Base-by-base conservation (phyloP, 2,113 vertebrate species). In the Calyptomena viridis region DNA sequence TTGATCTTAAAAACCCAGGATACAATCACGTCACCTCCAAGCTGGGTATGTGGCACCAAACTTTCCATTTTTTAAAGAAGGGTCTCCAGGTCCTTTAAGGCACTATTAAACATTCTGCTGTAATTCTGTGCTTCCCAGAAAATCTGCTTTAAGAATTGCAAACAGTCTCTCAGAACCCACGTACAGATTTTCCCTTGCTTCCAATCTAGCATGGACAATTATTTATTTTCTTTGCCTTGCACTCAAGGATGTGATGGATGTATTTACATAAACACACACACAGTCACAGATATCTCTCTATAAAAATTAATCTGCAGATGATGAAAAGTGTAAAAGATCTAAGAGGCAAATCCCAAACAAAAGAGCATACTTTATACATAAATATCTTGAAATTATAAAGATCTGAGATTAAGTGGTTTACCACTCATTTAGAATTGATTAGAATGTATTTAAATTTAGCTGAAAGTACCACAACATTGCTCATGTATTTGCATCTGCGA, bases 361-460 rank as follows among this genome's bases (percentile, higher is more conserved):
- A 97, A 94, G 93, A 96, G 83, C 67, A 84, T 50, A 95, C 91
- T 94, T 96, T 97, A 80, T 42, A 94, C 93, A 97, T 89, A 91
- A 97, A 95, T 96, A 91, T 93, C 92, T 95, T 89, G 89, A 97
- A 95, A 97, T 96, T 90, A 93, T 93, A 95, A 95, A 97, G 95
- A 96, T 92, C 92, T 89, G 81, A 96, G 95, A 94, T 96, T 96
- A 97, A 97, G 96, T 94, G 92, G 90, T 93, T 97, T 96, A 91
- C 87, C 87, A 94, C 94, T 94, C 95, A 91, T 97, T 96, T 95
- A 96, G 91, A 94, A 97, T 91, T 96, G 93, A 96, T 97, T 95
- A 93, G 94, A 96, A 96, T 96, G 94, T 12, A 97, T 97, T 95
- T 96, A 95, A 94, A 95, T 96, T 87, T 95, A 96, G 96, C 95